Evolutionary conservation across 2,888 invertebrate species (phyloP).

Genomic region (Epinotia bilunana): DNA sequence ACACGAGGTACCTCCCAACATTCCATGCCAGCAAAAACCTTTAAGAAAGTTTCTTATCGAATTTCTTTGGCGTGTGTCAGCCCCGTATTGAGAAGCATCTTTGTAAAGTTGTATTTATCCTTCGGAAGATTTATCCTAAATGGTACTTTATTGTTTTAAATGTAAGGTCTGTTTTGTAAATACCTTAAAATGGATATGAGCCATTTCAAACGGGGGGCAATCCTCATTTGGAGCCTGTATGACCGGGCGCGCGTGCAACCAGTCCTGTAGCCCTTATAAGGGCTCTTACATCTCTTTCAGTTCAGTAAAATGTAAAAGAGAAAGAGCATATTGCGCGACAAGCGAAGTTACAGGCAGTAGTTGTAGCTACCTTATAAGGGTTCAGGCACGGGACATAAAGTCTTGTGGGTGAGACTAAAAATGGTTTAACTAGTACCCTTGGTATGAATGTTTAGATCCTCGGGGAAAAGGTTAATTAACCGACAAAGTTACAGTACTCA

Average conservation of each 20-base stretch:
- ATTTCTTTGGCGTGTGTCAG: slow-evolving; percentile 31
- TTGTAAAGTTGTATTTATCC: slow-evolving; percentile 14
- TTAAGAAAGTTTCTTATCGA: slow-evolving; percentile 32
- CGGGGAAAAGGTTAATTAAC: background rate
- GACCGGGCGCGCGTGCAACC: slow-evolving; percentile 26
- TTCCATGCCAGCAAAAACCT: slow-evolving; percentile 24
- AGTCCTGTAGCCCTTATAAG: slow-evolving; percentile 28
- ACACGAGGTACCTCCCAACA: background rate
- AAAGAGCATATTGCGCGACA: slow-evolving; percentile 12
- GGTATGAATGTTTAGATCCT: background rate
- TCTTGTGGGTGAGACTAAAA: slow-evolving; percentile 22
- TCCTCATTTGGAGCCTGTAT: slow-evolving; percentile 21
- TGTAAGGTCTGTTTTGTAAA: background rate
- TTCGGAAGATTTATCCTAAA: background rate
- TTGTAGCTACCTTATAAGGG: slow-evolving; percentile 11
- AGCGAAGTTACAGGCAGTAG: background rate
- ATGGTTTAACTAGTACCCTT: slow-evolving; percentile 5
- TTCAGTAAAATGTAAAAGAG: slow-evolving; percentile 7
- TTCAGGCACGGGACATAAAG: slow-evolving; percentile 19
- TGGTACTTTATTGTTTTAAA: background rate
- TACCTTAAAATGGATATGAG: background rate
- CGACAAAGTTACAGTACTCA: too few species aligned
- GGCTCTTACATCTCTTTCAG: slow-evolving; percentile 12
- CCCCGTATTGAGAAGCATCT: slow-evolving; percentile 10
- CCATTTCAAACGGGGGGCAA: background rate